Evolutionary conservation across 2,888 invertebrate species (phyloP), one percentile per base, ranked within the genome.

Genomic region (Hartigia nigra): DNA sequence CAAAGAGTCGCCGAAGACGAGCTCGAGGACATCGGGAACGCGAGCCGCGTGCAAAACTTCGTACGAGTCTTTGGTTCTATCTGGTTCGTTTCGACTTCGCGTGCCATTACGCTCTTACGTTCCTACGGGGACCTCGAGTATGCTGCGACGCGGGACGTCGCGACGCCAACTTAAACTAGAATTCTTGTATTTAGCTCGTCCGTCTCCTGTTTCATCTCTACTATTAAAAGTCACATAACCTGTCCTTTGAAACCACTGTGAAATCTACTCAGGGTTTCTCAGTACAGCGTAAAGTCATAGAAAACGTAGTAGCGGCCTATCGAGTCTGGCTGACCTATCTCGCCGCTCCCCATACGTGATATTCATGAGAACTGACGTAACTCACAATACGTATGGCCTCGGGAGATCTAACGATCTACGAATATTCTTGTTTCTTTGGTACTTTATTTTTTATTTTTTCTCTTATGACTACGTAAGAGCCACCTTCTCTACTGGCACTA

Each of bases 341-440:
- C 9, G 55, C 55, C 55, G 55, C 72, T 72, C 72, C 32, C 31
- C 72, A 9, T 72, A 72, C 14, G 72, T 12, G 31, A 72, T 72
- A 72, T 72, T 72, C 72, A 72, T 72, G 72, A 72, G 32, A 23
- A 31, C 72, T 72, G 31, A 72, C 72, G 72, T 31, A 72, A 72
- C 72, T 32, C 23, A 55, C 55, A 55, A 55, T 55, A 55, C 55
- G 23, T 9, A 14, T 75, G 76, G 78, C 75, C 31, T 23, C 72
- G 23, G 14, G 39, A 76, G 70, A 36, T 23, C 69, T 31, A 34
- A 75, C 76, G 70, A 78, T 69, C 69, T 55, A 55, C 55, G 55
- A 55, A 55, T 55, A 55, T 55, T 55, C 23, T 55, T 55, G 14
- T 55, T 55, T 39, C 14, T 39, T 39, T 55, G n/a, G n/a, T n/a